Evolutionary conservation across 1,140 invertebrate genomes (phyloP).

Genomic region (honey bee (Apis mellifera)): DNA sequence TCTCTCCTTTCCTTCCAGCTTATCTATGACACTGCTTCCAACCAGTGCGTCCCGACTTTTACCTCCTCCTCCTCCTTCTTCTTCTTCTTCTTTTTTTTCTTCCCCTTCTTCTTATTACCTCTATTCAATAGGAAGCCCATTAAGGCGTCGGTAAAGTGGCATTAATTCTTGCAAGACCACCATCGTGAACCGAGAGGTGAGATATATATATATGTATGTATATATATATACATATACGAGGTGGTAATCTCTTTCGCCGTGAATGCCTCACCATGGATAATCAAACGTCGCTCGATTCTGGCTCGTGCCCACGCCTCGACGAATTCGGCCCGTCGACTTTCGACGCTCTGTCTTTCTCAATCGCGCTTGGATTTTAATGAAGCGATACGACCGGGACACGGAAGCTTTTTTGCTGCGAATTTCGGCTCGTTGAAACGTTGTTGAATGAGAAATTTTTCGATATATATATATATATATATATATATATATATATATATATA

Average conservation of each 20-base stretch:
- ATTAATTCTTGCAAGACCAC: constrained; percentile 74
- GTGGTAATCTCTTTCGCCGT: constrained; percentile 58
- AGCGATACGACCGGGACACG: constrained; percentile 26
- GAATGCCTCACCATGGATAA: constrained; percentile 46
- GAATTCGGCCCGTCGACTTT: constrained; percentile 37
- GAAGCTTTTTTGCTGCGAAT: not conserved
- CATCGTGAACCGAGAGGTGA: constrained; percentile 47
- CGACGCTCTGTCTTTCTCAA: constrained; percentile 25
- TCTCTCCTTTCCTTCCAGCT: not conserved
- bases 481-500: too few relatives aligned
- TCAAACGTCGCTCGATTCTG: constrained; percentile 49
- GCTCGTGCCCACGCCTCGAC: constrained; percentile 56
- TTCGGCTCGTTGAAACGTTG: too few relatives aligned
- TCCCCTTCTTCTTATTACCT: constrained; percentile 8
- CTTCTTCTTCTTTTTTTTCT: not conserved
- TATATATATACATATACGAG: constrained; percentile 33
- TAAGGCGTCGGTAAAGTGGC: constrained; percentile 70
- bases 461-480: too few relatives aligned
- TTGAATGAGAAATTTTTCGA: too few relatives aligned
- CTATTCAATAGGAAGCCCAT: constrained; percentile 47
- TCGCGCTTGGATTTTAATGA: constrained; percentile 43
- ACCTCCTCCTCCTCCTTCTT: not conserved
- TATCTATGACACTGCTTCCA: not conserved
- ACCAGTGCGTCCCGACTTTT: constrained; percentile 1
- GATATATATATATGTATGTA: constrained; percentile 35